Base-by-base conservation (phyloP, 2,888 invertebrate genomes). In the Heliconius cydno region DNA sequence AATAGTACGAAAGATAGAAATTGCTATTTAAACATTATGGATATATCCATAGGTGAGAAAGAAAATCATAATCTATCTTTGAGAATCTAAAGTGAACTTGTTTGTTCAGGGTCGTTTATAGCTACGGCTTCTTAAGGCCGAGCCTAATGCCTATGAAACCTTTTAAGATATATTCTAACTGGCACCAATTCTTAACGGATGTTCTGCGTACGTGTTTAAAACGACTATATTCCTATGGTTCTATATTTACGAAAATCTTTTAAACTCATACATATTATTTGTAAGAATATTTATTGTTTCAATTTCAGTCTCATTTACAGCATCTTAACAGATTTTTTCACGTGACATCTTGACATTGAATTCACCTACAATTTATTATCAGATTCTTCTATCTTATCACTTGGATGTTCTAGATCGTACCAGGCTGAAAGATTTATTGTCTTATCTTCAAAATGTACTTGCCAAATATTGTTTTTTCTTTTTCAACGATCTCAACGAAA, bases 301-400 rank as follows among this genome's bases (percentile, higher is more conserved):
- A 73, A 28, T 57, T 30, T 75, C 10, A 19, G 19, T 28, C 25
- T 25, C 46, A 10, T 65, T n/a, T 77, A 60, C 30, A 77, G 13
- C 66, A 63, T 77, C 76, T 65, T 34, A 46, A 75, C 67, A 22
- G 66, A 80, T 46, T 81, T 72, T 74, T 65, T 30, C 74, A 75
- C 77, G 74, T 81, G 73, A 80, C 76, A 77, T 34, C 28, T 52
- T 83, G 83, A 78, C 82, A 82, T 83, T 83, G 82, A 81, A 79
- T 78, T 80, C 81, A 84, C 79, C 79, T 81, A 81, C 77, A 60
- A 66, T 66, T 67, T 79, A 34, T 83, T 82, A 84, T 84, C 83
- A 60, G 72, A 57, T 25, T 74, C 46, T 41, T 34, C 52, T 82
- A 84, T 82, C 80, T 80, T 74, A 82, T 82, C 83, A 74, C n/a